These are phyloP conservation scores for Drosophila kanapiae DNA, from an alignment of 1,140 invertebrate species.

Conservation along the genomic window DNA sequence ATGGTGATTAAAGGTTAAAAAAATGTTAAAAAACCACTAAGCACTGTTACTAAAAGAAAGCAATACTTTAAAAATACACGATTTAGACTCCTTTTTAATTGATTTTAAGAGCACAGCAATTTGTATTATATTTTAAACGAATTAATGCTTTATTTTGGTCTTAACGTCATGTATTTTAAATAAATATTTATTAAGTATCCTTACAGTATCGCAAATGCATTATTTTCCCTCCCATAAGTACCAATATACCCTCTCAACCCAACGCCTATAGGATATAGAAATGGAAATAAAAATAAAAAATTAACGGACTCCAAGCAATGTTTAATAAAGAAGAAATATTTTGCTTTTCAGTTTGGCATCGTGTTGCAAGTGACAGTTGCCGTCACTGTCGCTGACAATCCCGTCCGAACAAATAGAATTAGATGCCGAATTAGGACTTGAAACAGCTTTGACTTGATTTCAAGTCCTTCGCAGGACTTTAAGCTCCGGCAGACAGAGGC, in stretches of 20 bases:
- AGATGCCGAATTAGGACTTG: constrained; percentile 55
- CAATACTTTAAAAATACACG: background rate
- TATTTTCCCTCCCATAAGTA: background rate
- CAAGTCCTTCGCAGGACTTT: constrained; percentile 33
- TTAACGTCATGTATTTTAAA: too few relatives aligned
- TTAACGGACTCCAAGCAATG: constrained; percentile 58
- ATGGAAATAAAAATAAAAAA: constrained; percentile 24
- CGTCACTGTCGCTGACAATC: constrained; percentile 35
- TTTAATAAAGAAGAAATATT: constrained; percentile 81
- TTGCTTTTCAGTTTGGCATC: constrained; percentile 65
- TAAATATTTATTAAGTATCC: too few relatives aligned
- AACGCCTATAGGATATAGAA: background rate
- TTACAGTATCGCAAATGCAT: too few relatives aligned
- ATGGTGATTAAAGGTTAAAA: background rate
- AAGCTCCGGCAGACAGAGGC: constrained; percentile 35
- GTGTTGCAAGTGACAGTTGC: constrained; percentile 73
- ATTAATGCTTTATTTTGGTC: too few relatives aligned
- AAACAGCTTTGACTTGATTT: constrained; percentile 66
- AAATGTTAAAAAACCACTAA: background rate
- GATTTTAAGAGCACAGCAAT: background rate
- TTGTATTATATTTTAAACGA: too few relatives aligned
- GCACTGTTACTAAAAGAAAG: background rate
- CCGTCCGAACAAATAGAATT: constrained; percentile 52
- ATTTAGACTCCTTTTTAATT: background rate
- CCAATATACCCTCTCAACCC: background rate